phyloP scores from a whole-genome alignment of 2,797 vertebrate species.

The Acanthopagrus latus region DNA sequence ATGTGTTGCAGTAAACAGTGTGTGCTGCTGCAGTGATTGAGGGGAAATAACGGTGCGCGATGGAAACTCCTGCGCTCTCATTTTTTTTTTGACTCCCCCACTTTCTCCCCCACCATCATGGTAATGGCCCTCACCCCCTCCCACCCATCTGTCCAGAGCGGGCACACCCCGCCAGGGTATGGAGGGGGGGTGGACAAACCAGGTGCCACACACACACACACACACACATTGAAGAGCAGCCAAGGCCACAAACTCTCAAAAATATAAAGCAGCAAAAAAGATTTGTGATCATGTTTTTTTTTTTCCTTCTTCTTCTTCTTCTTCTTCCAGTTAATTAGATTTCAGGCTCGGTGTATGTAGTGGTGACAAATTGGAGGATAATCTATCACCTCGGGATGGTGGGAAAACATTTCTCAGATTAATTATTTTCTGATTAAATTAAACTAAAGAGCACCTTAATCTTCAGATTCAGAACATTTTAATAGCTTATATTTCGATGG shows the following conservation, averaged over 20 bases:
- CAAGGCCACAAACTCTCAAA: constrained; percentile 30
- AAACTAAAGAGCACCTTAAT: neutral
- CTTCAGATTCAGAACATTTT: neutral
- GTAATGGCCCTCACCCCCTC: constrained; percentile 73
- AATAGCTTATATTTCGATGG: neutral
- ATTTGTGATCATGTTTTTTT: neutral
- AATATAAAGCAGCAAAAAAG: neutral
- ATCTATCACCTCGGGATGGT: neutral
- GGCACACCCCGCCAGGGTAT: constrained; percentile 41
- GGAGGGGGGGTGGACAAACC: constrained; percentile 34
- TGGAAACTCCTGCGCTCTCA: constrained; percentile 63
- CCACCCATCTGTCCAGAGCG: constrained; percentile 78
- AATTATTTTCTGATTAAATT: neutral
- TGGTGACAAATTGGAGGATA: neutral
- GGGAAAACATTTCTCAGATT: neutral
- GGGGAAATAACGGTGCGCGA: constrained; percentile 40
- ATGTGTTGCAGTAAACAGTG: constrained; percentile 71
- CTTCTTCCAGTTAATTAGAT: neutral
- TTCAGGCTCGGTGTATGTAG: neutral
- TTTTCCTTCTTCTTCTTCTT: too few relatives aligned
- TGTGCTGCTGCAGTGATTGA: constrained; percentile 65
- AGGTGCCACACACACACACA: constrained; percentile 44
- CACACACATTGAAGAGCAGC: constrained; percentile 21
- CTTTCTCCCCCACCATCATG: constrained; percentile 60
- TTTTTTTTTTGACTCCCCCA: constrained; percentile 23